Percentiles rank a stretch among this genome's conserved stretches.
Conservation (phyloP, 1,140 invertebrate species). For the Gryllus bimaculatus region DNA sequence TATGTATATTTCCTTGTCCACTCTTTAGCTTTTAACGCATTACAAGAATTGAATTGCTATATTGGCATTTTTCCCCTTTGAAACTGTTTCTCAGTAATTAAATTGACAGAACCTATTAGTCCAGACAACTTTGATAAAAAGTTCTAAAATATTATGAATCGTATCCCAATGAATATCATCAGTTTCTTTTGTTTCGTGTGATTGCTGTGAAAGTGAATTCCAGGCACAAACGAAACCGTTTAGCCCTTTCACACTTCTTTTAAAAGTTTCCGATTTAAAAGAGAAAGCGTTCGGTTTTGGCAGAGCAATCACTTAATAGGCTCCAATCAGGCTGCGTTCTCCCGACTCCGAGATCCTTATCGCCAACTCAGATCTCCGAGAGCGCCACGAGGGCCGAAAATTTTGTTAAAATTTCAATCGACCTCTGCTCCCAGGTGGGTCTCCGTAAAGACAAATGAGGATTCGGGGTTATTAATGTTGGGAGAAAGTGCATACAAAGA, state of each 20-base stretch:
- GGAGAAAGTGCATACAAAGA: background rate
- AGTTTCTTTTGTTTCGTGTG: background rate
- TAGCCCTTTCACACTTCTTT: background rate
- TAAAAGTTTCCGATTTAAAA: background rate
- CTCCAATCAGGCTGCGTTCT: background rate
- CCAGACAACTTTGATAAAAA: too few species aligned
- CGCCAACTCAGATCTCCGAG: background rate
- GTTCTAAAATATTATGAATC: too few species aligned
- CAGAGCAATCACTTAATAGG: background rate
- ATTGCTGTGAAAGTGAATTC: background rate
- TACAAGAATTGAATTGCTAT: too few species aligned
- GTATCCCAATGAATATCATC: too few species aligned
- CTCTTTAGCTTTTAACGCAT: too few species aligned
- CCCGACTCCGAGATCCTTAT: background rate
- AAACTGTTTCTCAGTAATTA: too few species aligned
- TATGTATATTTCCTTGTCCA: too few species aligned
- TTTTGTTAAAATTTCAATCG: constrained; percentile 1
- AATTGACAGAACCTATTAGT: too few species aligned
- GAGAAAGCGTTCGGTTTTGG: background rate
- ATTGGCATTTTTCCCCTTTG: too few species aligned
- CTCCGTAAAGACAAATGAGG: background rate
- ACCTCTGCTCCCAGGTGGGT: background rate
- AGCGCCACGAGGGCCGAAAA: background rate
- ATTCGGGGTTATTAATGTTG: background rate
- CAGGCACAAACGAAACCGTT: background rate